Conservation (phyloP, 2,888 invertebrate genomes). For the Pammene aurita region DNA sequence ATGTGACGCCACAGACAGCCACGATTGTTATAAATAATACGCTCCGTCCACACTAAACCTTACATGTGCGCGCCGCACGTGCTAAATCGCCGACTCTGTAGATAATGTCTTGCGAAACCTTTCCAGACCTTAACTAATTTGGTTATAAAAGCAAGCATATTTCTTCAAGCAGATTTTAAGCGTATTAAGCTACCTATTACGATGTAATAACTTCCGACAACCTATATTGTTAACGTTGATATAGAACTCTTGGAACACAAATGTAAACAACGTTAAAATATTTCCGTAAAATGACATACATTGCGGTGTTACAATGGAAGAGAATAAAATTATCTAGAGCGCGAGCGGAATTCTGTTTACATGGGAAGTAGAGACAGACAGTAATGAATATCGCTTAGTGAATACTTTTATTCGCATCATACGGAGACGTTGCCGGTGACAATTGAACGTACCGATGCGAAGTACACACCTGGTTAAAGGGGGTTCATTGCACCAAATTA, state of each 20-base stretch:
- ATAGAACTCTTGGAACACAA: slow-evolving; percentile 20
- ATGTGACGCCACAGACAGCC: slow-evolving; percentile 27
- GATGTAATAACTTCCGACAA: slow-evolving; percentile 34
- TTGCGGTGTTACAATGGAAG: slow-evolving; percentile 16
- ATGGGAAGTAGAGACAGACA: background rate
- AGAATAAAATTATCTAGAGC: background rate
- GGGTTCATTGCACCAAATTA: slow-evolving; percentile 49
- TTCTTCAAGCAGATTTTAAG: slow-evolving; percentile 2
- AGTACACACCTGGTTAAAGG: slow-evolving; percentile 46
- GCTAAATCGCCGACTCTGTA: slow-evolving; percentile 31
- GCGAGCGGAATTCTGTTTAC: background rate
- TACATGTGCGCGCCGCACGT: slow-evolving; percentile 35
- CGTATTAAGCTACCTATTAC: slow-evolving; percentile 20
- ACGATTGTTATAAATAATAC: slow-evolving; percentile 37
- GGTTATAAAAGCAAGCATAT: slow-evolving; percentile 5
- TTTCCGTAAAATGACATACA: slow-evolving; percentile 21
- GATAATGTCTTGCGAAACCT: slow-evolving; percentile 31
- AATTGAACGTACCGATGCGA: slow-evolving; percentile 41
- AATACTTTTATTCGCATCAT: slow-evolving; percentile 42
- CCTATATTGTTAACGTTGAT: slow-evolving; percentile 36
- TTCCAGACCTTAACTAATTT: slow-evolving; percentile 1
- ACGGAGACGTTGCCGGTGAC: slow-evolving; percentile 43
- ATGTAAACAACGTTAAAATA: slow-evolving; percentile 16
- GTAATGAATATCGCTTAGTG: slow-evolving; percentile 18
- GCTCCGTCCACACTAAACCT: slow-evolving; percentile 27